These are phyloP conservation scores for Alaudala cheleensis DNA, from an alignment of 2,113 vertebrate genomes.

Conservation along the genomic window DNA sequence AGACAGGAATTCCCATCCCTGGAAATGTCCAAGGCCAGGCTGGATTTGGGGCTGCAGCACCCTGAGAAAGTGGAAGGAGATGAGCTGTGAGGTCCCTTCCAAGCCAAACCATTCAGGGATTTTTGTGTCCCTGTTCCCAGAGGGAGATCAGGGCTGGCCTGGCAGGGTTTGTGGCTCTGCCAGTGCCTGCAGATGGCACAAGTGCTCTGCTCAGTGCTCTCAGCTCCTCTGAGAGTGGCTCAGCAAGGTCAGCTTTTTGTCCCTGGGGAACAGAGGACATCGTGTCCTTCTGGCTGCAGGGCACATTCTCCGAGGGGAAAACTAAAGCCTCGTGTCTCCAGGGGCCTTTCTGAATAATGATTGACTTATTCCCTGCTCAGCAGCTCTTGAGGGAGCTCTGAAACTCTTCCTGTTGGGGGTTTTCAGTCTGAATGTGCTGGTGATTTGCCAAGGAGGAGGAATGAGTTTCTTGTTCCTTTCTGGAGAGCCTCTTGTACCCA, in stretches of 20 bases:
- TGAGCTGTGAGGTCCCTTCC: background rate
- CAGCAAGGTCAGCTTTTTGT: background rate
- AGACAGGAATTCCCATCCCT: background rate
- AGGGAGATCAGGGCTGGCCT: background rate
- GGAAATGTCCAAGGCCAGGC: background rate
- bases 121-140: background rate
- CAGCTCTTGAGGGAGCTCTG: background rate
- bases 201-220: background rate
- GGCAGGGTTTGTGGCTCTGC: background rate
- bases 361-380: background rate
- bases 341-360: background rate
- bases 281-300: background rate
- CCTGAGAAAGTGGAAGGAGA: background rate
- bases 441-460: background rate
- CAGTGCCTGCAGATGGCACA: slow-evolving; percentile 46
- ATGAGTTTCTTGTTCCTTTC: background rate
- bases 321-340: background rate
- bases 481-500: background rate
- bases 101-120: background rate
- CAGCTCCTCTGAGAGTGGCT: background rate
- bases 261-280: background rate
- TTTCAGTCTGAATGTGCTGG: background rate
- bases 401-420: background rate
- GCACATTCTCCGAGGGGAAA: background rate
- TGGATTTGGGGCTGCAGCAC: background rate